Conservation (phyloP, 1,140 invertebrate species). For the Alviniconcha marisindica region DNA sequence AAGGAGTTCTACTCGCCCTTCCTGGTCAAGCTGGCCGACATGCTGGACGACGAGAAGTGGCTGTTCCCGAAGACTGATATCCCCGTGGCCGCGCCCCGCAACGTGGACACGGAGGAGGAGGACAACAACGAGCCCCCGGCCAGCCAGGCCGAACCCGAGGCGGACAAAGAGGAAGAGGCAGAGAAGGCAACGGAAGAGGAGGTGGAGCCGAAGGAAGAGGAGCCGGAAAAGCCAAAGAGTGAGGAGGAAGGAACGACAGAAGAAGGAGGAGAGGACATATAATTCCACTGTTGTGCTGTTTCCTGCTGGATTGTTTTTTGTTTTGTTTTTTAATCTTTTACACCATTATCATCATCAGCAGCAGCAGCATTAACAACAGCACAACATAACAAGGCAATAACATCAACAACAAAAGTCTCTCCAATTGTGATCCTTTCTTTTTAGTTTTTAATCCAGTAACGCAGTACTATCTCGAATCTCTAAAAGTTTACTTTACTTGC, state of each 20-base stretch:
- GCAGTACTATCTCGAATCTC: no score
- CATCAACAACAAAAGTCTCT: no score
- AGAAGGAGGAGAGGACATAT: no score
- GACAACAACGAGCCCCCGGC: background rate
- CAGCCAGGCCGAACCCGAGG: background rate
- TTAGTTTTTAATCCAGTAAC: no score
- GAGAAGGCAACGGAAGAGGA: background rate
- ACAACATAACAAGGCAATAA: no score
- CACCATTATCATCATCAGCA: no score
- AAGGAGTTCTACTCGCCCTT: constrained; percentile 33
- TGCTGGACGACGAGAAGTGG: constrained; percentile 32
- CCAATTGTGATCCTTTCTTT: no score
- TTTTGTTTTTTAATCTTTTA: no score
- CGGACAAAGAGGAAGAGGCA: background rate
- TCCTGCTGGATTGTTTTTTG: no score
- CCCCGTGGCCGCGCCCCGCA: background rate
- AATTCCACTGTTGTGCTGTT: no score
- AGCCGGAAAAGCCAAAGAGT: background rate
- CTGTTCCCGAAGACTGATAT: constrained; percentile 9
- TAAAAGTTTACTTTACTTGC: no score
- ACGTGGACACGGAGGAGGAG: constrained; percentile 6
- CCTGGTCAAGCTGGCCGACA: constrained; percentile 13
- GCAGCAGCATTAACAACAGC: no score
- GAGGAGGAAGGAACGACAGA: background rate
- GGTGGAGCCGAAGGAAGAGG: background rate